These are phyloP conservation scores for Acropternis orthonyx DNA, from an alignment of 2,797 vertebrate species.

Conservation along the genomic window DNA sequence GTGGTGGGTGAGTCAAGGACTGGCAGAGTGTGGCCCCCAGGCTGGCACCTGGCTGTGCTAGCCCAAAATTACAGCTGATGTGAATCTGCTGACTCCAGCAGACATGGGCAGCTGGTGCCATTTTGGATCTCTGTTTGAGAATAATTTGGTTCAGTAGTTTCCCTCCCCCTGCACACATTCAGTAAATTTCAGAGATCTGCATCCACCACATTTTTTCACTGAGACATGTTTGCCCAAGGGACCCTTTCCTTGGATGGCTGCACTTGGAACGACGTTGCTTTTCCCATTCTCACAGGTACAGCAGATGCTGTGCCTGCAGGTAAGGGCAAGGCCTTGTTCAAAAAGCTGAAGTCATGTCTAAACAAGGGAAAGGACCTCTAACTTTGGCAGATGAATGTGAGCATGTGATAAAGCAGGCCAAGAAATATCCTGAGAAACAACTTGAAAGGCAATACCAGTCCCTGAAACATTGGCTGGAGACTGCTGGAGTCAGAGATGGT, in stretches of 20 bases:
- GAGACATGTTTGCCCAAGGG: neutral
- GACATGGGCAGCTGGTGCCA: rapidly evolving
- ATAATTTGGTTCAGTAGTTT: neutral
- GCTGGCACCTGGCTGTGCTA: neutral
- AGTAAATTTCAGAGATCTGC: neutral
- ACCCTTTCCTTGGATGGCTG: neutral
- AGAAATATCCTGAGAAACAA: neutral
- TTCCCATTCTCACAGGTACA: neutral
- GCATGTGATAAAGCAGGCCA: neutral
- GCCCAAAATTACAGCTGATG: neutral
- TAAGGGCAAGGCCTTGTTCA: neutral
- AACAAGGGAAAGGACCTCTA: neutral
- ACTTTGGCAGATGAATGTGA: neutral
- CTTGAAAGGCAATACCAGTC: neutral
- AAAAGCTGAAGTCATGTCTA: neutral
- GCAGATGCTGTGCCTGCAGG: neutral
- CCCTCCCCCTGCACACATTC: neutral
- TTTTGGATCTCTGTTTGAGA: neutral
- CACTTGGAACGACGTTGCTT: neutral
- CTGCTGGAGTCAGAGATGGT: neutral
- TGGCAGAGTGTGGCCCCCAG: neutral
- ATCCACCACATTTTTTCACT: neutral
- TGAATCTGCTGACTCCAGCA: neutral
- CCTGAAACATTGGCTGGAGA: neutral
- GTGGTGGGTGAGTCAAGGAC: neutral